Base-by-base conservation (phyloP, 1,140 invertebrate species). In the Zaprionus africanus region DNA sequence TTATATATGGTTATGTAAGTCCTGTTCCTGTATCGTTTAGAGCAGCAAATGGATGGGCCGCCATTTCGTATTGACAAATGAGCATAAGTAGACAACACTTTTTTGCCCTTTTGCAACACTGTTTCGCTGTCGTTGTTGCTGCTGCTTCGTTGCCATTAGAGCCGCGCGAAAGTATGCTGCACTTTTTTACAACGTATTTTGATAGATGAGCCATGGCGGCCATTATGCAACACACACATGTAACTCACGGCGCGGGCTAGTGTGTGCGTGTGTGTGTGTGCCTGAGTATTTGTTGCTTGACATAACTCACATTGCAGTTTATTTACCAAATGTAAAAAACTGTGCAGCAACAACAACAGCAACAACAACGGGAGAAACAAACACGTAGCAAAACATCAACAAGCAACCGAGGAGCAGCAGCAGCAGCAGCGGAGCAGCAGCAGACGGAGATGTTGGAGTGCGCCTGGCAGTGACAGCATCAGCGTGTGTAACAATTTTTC, bases 281-380 rank as follows among this genome's bases (percentile, higher is more conserved):
- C 53, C 65, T 68, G 64, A 69, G 77, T 62, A 58, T 68, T 78
- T 74, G 82, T 76, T 81, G 66, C 68, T 85, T 86, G 82, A 83
- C 82, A 85, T 85, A 86, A 86, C 82, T 85, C 82, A 86, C 82
- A 81, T 85, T 85, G 81, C 85, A 80, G 78, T 78, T 88, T 88
- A 87, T 88, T 87, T 87, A 84, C 81, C 85, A 71, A 70, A 76
- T 64, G 60, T 75, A 65, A 82, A 82, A 80, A 77, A 78, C 61
- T 70, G 70, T 69, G 80, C 80, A 80, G 71, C 24, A 53, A 9
- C 31, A 53, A 84, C 81, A 84, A 80, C 62, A 87, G 77, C 76
- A 87, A 87, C 81, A 84, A 83, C 62, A 87, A 79, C 76, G 79
- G 82, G 71, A 79, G 56, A 58, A 38, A 38, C 73, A 70, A 69